phyloP scores from a whole-genome alignment of 1,140 invertebrate species.

The Lysiphlebus fabarum region DNA sequence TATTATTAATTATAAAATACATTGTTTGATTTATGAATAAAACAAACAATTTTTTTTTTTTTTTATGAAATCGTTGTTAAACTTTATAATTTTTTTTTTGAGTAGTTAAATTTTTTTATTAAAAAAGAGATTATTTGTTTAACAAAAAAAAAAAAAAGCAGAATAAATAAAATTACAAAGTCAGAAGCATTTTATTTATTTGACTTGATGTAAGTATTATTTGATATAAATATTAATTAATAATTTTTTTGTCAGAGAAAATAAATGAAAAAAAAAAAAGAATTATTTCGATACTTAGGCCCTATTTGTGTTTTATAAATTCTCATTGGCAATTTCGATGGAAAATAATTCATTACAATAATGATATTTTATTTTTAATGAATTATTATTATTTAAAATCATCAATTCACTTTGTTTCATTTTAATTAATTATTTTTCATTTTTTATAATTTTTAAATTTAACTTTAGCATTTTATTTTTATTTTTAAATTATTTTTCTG shows the following conservation, averaged over 20 bases:
- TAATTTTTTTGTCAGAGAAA: conserved; percentile 27
- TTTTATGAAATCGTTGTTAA: too few relatives aligned
- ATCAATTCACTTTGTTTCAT: neutral
- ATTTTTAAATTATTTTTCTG: neutral
- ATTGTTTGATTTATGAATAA: too few relatives aligned
- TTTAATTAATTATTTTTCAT: conserved; percentile 1
- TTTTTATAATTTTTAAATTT: neutral
- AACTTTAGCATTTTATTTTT: conserved; percentile 2
- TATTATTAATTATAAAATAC: too few relatives aligned
- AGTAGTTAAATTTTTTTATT: too few relatives aligned
- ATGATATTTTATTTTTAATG: too few relatives aligned
- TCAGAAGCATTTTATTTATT: neutral
- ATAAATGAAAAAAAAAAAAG: conserved; percentile 24
- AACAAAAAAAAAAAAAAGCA: too few relatives aligned
- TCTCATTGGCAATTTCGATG: conserved; percentile 4
- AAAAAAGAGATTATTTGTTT: too few relatives aligned
- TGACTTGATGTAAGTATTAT: conserved; percentile 18
- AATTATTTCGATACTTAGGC: conserved; percentile 36
- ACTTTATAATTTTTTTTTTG: too few relatives aligned
- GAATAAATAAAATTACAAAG: too few relatives aligned
- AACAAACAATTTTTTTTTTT: too few relatives aligned
- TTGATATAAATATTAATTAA: conserved; percentile 28
- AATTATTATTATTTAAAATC: neutral
- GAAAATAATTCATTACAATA: neutral
- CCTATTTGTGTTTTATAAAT: conserved; percentile 28